A percentile compares a stretch with the other conserved stretches of the same genome.
Conservation (phyloP, 2,113 vertebrate genomes). For the Microcebus ravelobensis region DNA sequence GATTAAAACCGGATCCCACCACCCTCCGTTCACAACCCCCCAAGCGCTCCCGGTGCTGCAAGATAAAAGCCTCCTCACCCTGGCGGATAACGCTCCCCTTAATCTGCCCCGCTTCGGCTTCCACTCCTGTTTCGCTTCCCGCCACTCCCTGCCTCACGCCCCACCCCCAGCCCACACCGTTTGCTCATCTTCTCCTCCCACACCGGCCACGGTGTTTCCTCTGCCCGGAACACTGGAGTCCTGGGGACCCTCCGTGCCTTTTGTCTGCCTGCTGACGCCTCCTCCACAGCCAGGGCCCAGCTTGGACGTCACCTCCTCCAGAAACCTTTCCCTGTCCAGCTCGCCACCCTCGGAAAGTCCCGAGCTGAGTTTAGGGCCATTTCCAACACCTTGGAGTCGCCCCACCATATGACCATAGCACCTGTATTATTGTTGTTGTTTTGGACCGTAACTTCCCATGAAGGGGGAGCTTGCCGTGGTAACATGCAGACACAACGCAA, state of each 20-base stretch:
- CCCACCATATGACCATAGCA: accelerated
- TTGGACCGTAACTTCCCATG: neutral
- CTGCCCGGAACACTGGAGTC: neutral
- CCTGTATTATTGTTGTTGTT: neutral
- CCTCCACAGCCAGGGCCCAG: neutral
- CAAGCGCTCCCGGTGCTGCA: too few relatives aligned
- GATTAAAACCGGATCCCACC: neutral
- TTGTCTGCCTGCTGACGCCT: neutral
- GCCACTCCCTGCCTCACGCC: accelerated
- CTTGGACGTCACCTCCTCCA: neutral
- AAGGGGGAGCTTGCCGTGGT: neutral
- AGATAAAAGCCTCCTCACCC: neutral
- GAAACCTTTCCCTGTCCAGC: neutral
- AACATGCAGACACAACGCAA: neutral
- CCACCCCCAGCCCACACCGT: neutral
- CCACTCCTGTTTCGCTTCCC: neutral
- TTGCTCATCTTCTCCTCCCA: neutral
- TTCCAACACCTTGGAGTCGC: neutral
- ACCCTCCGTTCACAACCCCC: too few relatives aligned
- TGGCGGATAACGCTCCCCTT: accelerated
- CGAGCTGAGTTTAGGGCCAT: neutral
- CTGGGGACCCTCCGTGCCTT: neutral
- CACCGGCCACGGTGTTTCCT: neutral
- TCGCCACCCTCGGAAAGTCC: neutral
- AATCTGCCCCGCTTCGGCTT: neutral